Conservation (phyloP, 2,113 vertebrate genomes). For the Zootoca vivipara region DNA sequence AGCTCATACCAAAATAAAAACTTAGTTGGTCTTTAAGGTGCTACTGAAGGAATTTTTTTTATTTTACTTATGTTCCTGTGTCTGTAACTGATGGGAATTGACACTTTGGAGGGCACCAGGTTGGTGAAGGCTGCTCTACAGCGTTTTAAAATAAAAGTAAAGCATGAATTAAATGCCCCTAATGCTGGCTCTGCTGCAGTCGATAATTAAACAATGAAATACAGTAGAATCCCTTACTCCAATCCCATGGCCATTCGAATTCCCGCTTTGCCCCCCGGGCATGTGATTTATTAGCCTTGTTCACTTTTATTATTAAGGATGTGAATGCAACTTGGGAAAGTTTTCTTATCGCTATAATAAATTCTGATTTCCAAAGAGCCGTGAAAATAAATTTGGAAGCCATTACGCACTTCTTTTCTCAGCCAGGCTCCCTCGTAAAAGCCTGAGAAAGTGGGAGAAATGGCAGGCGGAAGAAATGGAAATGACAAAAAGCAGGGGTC, state of each 20-base stretch:
- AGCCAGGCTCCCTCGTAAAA: neutral
- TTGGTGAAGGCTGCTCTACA: no score
- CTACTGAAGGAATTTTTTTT: no score
- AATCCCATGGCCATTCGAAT: neutral
- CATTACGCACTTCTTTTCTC: neutral
- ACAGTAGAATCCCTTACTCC: neutral
- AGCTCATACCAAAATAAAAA: no score
- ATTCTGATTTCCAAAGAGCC: neutral
- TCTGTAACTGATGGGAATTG: no score
- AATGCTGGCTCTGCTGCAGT: neutral
- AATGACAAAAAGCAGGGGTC: no score
- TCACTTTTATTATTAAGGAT: slow-evolving; percentile 8
- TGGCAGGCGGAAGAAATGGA: neutral
- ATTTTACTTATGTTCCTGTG: no score
- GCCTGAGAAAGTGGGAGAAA: neutral
- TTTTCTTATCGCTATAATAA: slow-evolving; percentile 13
- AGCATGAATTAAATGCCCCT: neutral
- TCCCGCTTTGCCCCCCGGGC: neutral
- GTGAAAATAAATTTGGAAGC: neutral
- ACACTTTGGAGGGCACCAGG: no score
- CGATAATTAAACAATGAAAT: slow-evolving; percentile 28
- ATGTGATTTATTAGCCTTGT: neutral
- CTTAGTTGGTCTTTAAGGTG: no score
- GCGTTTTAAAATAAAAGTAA: neutral
- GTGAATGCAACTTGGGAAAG: neutral